Evolutionary conservation across 2,797 vertebrate genomes (phyloP).

Genomic region (Alcedo atthis): DNA sequence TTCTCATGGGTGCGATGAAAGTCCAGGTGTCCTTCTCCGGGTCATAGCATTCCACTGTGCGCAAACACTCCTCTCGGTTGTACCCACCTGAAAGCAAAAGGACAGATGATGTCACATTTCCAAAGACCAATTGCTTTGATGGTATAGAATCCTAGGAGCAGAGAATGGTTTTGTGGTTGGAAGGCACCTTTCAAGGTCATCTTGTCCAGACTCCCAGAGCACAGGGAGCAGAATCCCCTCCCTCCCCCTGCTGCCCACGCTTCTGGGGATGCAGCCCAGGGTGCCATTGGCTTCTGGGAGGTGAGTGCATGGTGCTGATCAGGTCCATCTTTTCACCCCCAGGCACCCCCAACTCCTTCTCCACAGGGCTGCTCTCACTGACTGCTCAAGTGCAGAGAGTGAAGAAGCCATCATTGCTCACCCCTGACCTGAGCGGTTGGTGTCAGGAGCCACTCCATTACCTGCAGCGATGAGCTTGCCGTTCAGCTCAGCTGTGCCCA

Average conservation of each 20-base stretch:
- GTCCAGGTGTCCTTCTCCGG: slow-evolving; percentile 90
- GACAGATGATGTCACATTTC: not conserved
- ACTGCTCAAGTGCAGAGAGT: rapidly evolving
- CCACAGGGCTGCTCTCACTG: not conserved
- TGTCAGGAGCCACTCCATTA: slow-evolving; percentile 27
- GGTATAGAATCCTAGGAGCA: not conserved
- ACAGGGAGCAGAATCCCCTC: not conserved
- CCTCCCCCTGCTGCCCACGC: not conserved
- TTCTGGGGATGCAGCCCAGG: not conserved
- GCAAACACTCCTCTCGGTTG: slow-evolving; percentile 96
- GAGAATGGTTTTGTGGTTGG: not conserved
- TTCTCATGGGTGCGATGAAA: slow-evolving; percentile 96
- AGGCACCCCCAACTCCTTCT: not conserved
- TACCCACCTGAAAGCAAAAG: slow-evolving; percentile 86
- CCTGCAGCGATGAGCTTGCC: slow-evolving; percentile 93
- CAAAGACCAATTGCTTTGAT: not conserved
- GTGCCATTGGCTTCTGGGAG: not conserved
- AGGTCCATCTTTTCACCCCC: not conserved
- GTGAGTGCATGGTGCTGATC: not conserved
- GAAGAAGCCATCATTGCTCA: not conserved
- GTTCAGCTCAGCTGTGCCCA: slow-evolving; percentile 90
- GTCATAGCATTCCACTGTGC: slow-evolving; percentile 97
- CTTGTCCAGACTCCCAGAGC: not conserved
- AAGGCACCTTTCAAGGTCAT: not conserved
- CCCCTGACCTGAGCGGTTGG: rapidly evolving